These are phyloP conservation scores for Lumbricus terrestris DNA, from an alignment of 2,888 invertebrate genomes.

Conservation along the genomic window DNA sequence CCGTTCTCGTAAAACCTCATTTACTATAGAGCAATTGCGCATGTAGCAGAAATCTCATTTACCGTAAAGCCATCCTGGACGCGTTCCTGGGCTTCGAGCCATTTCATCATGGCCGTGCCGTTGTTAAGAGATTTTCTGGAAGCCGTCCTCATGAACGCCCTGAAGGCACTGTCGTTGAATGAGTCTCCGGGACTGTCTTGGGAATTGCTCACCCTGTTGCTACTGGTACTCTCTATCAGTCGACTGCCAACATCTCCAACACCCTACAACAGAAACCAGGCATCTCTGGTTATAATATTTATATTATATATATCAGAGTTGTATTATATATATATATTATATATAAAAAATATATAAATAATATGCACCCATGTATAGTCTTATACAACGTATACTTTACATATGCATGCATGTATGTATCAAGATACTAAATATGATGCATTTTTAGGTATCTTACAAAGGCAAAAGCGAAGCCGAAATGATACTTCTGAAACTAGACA, in stretches of 20 bases:
- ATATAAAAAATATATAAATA: too few relatives aligned
- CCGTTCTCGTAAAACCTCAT: background rate
- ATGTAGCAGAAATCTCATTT: background rate
- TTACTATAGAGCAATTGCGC: background rate
- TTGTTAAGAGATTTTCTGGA: slow-evolving; percentile 23
- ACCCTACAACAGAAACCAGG: background rate
- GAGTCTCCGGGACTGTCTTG: background rate
- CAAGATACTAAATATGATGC: too few relatives aligned
- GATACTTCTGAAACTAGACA: too few relatives aligned
- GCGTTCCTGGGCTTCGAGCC: slow-evolving; percentile 24
- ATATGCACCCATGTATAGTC: too few relatives aligned
- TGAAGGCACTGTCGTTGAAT: background rate
- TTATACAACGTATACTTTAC: too few relatives aligned
- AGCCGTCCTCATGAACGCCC: slow-evolving; percentile 7
- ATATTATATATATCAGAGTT: too few relatives aligned
- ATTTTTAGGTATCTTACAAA: too few relatives aligned
- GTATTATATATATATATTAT: too few relatives aligned
- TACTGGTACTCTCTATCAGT: background rate
- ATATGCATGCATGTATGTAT: too few relatives aligned
- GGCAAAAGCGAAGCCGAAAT: too few relatives aligned
- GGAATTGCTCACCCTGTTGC: background rate
- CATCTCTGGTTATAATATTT: too few relatives aligned
- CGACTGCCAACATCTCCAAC: background rate
- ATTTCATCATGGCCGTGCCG: slow-evolving; percentile 17
- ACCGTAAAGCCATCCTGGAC: slow-evolving; percentile 12